Evolutionary conservation across 2,888 invertebrate genomes (phyloP), one percentile per base, ranked within the genome.

Genomic region (Ametastegia equiseti): DNA sequence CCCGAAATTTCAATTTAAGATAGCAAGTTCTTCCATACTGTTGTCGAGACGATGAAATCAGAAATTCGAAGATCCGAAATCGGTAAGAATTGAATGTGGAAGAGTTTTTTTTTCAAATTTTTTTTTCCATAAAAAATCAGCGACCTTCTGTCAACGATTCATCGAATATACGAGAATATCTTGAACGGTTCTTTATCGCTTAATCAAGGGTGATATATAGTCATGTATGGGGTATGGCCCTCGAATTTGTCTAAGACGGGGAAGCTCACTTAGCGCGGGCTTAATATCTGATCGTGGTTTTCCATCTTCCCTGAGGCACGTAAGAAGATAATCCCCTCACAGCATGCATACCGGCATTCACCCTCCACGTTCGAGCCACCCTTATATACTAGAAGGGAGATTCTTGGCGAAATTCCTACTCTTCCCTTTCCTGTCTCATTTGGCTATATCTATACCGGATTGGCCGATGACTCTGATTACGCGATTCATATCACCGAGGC

Each of bases 271-370:
- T 73, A 50, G 50, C 50, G n/a, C 23, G 36, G n/a, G 54, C 75
- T 50, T 50, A 75, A 75, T 75, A 36, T 75, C 75, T 33, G 75
- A 75, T 75, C 50, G 50, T 36, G 75, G 75, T 50, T 50, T 75
- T 75, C 33, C 54, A 75, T 54, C 36, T 36, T 54, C 75, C 50
- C 54, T 19, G 50, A 54, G 50, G 54, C 75, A 75, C 36, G 75
- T 50, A 45, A 75, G 75, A 54, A 54, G 75, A 75, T 75, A 75
- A 75, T 75, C 75, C 75, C 36, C 50, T 23, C 36, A 54, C 33
- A 50, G 50, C 54, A 75, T 75, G 75, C 75, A 75, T 15, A 36
- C 54, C 50, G 54, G 75, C 13, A 33, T 54, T 54, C 75, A 19
- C 75, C 54, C 75, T 50, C 36, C 1, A 47, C 45, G 27, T 71